phyloP scores from a whole-genome alignment of 2,888 invertebrate species.

The Acronicta leporina region DNA sequence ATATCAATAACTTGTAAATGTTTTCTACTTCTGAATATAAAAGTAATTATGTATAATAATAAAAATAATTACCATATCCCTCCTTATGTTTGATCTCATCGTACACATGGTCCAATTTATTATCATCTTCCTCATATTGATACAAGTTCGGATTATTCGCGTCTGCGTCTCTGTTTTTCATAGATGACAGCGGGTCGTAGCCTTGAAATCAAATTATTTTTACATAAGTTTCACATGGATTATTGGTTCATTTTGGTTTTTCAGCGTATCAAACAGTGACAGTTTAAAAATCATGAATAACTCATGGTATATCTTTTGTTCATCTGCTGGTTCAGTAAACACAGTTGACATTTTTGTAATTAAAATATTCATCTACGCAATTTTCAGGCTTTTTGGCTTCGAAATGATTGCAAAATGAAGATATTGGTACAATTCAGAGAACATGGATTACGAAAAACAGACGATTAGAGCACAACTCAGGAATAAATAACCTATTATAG shows the following conservation, averaged over 20 bases:
- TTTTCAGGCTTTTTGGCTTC: not conserved
- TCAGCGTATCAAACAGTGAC: slow-evolving; percentile 4
- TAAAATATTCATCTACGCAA: slow-evolving; percentile 18
- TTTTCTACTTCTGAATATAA: not conserved
- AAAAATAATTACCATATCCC: slow-evolving; percentile 90
- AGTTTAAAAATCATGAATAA: slow-evolving; percentile 13
- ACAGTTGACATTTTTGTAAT: slow-evolving; percentile 21
- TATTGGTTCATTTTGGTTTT: not conserved
- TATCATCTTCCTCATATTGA: slow-evolving; percentile 93
- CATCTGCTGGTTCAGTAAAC: slow-evolving; percentile 7
- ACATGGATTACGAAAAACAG: too few relatives aligned
- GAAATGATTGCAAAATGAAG: not conserved
- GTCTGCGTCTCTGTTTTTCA: slow-evolving; percentile 96
- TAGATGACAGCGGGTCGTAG: slow-evolving; percentile 90
- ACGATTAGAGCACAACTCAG: too few relatives aligned
- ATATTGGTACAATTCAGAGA: too few relatives aligned
- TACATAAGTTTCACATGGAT: not conserved
- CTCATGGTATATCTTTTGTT: slow-evolving; percentile 27
- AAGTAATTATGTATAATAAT: not conserved
- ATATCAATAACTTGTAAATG: too few relatives aligned
- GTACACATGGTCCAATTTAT: slow-evolving; percentile 95
- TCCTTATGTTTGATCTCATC: slow-evolving; percentile 97
- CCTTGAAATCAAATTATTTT: slow-evolving; percentile 58
- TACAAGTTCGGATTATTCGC: slow-evolving; percentile 96
- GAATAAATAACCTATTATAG: too few relatives aligned